A percentile compares a stretch with the other conserved stretches of the same genome.
Evolutionary conservation across 2,113 vertebrate species (phyloP).

Genomic region (Rhipidura dahli): DNA sequence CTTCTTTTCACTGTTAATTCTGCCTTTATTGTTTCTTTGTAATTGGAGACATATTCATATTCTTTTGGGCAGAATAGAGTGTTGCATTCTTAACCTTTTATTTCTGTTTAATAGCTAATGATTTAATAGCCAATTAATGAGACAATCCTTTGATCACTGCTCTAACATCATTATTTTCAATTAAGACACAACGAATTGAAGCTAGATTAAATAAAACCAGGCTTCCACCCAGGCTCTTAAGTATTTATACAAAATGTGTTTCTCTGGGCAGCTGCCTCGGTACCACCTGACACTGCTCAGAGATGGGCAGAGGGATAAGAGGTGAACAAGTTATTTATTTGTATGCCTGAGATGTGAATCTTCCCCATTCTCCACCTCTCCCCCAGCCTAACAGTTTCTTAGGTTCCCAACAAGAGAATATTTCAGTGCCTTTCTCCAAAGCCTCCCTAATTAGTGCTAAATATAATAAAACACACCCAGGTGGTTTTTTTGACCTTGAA

Average conservation of each 20-base stretch:
- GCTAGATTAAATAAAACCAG: background rate
- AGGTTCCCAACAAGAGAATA: background rate
- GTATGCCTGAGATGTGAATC: background rate
- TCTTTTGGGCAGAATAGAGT: constrained; percentile 2
- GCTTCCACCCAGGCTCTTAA: background rate
- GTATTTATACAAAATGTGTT: background rate
- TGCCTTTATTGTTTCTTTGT: constrained; percentile 39
- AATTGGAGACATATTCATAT: constrained; percentile 16
- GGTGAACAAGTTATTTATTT: background rate
- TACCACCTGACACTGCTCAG: background rate
- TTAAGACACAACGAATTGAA: background rate
- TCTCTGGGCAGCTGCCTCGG: background rate
- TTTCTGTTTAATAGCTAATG: constrained; percentile 50
- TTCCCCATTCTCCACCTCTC: background rate
- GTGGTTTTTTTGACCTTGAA: background rate
- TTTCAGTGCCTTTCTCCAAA: background rate
- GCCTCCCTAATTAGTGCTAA: background rate
- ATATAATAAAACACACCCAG: background rate
- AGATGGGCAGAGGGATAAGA: background rate
- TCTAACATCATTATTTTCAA: constrained; percentile 26
- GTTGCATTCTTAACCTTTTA: constrained; percentile 48
- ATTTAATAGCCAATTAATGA: constrained; percentile 39
- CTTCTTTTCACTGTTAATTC: constrained; percentile 49
- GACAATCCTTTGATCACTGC: constrained; percentile 4
- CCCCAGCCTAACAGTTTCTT: background rate